A percentile compares a stretch with the other conserved stretches of the same genome.
These are phyloP conservation scores for Cichlasoma orientale DNA, from an alignment of 2,797 vertebrate species.

Conservation along the genomic window DNA sequence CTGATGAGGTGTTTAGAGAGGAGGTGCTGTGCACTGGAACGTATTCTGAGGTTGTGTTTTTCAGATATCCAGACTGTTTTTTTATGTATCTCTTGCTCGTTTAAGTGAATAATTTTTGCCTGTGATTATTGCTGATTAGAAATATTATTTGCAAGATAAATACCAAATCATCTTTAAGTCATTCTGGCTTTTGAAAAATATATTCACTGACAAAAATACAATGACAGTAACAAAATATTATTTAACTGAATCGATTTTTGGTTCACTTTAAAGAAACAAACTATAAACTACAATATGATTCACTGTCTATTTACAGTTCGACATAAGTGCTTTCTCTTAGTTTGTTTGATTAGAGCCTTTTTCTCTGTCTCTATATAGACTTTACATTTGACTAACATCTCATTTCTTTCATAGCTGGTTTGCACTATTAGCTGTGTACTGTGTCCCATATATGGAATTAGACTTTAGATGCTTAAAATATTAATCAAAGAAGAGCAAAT, in stretches of 20 bases:
- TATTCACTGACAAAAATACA: neutral
- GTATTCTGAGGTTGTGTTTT: neutral
- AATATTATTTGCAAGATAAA: neutral
- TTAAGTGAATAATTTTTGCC: neutral
- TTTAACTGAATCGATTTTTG: neutral
- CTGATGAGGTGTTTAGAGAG: conserved; percentile 16
- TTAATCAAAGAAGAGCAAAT: neutral
- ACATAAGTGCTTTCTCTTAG: neutral
- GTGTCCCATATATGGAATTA: too few relatives aligned
- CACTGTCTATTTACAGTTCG: neutral
- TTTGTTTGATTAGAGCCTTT: conserved; percentile 2
- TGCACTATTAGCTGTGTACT: neutral
- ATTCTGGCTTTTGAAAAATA: neutral
- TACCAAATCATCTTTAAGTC: neutral
- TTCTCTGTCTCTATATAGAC: neutral
- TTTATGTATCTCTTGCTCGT: neutral
- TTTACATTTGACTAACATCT: conserved; percentile 19
- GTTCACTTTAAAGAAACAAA: neutral
- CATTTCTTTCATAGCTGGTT: neutral
- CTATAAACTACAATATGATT: neutral
- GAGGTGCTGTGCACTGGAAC: conserved; percentile 7
- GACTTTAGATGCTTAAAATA: neutral
- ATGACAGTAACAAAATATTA: neutral
- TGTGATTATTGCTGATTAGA: neutral
- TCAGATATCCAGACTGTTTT: neutral